Evolutionary conservation across 23 tunicate genomes (phyloP).

Genomic region (Halocynthia roretzi): DNA sequence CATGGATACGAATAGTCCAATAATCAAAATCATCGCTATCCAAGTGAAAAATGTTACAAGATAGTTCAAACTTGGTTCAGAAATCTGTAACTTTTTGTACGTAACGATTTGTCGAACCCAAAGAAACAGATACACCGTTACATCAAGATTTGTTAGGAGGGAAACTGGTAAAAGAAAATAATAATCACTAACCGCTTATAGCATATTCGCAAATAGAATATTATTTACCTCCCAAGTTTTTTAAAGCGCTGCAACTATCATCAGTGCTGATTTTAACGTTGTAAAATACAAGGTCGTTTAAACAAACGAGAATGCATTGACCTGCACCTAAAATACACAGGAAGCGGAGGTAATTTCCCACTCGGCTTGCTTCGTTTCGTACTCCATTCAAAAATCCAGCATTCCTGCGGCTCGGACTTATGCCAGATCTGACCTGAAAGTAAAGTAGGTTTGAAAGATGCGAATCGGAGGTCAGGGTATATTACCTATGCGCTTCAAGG

Average conservation of each 20-base stretch:
- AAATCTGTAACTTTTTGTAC: constrained; percentile 3
- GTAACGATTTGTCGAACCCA: constrained; percentile 24
- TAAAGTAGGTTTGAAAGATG: too few relatives aligned
- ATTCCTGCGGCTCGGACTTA: too few relatives aligned
- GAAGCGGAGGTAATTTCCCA: constrained; percentile 12
- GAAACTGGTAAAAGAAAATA: constrained; percentile 5
- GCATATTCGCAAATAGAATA: background rate
- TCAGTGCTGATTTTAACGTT: constrained; percentile 7
- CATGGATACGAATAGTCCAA: constrained; percentile 5
- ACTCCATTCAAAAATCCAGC: too few relatives aligned
- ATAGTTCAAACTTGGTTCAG: background rate
- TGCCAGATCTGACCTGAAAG: too few relatives aligned
- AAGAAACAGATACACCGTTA: constrained; percentile 16
- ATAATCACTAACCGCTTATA: background rate
- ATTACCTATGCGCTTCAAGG: too few relatives aligned
- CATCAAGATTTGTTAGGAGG: constrained; percentile 9
- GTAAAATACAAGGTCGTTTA: constrained; percentile 21
- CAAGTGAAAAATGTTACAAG: background rate
- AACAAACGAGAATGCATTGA: constrained; percentile 2
- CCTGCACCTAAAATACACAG: constrained; percentile 4
- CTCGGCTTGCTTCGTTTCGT: too few relatives aligned
- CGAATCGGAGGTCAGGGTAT: too few relatives aligned
- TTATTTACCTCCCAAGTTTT: constrained; percentile 20
- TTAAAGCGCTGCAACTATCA: background rate
- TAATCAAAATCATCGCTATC: constrained; percentile 5